Base-by-base conservation (phyloP, 2,113 vertebrate genomes). In the Spilogale gracilis region DNA sequence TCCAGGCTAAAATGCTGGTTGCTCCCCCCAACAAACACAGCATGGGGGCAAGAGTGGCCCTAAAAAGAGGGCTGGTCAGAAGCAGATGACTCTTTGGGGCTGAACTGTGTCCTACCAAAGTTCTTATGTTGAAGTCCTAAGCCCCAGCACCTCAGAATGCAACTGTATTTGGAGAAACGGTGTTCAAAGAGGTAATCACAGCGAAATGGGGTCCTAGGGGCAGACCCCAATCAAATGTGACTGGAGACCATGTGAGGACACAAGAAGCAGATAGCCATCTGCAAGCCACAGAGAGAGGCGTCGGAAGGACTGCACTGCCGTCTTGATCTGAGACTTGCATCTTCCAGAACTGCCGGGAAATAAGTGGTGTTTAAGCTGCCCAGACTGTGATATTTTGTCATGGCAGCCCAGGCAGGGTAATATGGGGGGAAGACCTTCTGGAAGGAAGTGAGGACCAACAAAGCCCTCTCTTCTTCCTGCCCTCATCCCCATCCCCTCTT, bases 241-340 rank as follows among this genome's bases (percentile, higher is more conserved):
- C 50, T 18, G 5, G 25, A 25, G 43, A 50, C 56, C 23, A 30
- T 1, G 3, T 3, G 25, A 48, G 8, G 56, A 25, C 5, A 4
- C 17, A 18, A 11, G 43, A 18, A 3, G 48, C 71, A 71, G 63
- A 12, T 0, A 1, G n/a, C 25, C 18, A 0, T n/a, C 45, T 18
- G 32, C 14, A 43, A 50, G 65, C 50, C 78, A 21, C 69, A 56
- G 48, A 86, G n/a, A 61, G 16, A 48, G 67, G 18, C 54, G 60
- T 60, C 3, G 0, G 71, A 38, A 60, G 81, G 30, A 91, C 5
- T 67, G 5, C 30, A 27, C 32, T 0, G 8, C 11, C 56, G 38
- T 20, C 48, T 52, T 45, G 50, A 45, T 6, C 43, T 43, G 20
- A 12, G 65, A 82, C 9, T 10, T 81, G 38, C 20, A 6, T 14